Conservation (phyloP, 2,888 invertebrate genomes). For the Amiota minor region DNA sequence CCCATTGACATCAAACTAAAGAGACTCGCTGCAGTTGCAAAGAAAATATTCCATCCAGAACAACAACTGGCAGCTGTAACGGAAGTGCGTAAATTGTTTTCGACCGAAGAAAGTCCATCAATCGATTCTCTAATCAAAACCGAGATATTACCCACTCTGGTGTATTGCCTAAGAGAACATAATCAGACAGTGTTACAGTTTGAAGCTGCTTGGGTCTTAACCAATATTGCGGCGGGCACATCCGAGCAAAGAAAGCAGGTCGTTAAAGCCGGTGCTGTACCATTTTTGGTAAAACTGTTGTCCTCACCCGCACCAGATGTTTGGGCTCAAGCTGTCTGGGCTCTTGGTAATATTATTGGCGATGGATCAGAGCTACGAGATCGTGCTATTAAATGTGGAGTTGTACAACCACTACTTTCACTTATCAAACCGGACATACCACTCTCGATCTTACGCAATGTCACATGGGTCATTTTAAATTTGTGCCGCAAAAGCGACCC, state of each 20-base stretch:
- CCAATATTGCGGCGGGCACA: slow-evolving; percentile 96
- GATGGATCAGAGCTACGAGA: slow-evolving; percentile 96
- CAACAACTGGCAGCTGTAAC: slow-evolving; percentile 93
- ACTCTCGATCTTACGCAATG: slow-evolving; percentile 95
- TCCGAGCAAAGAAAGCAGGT: slow-evolving; percentile 92
- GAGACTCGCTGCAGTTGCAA: slow-evolving; percentile 90
- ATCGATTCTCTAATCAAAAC: slow-evolving; percentile 95
- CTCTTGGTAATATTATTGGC: slow-evolving; percentile 86
- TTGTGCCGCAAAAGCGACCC: slow-evolving; percentile 99
- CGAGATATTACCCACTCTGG: slow-evolving; percentile 95
- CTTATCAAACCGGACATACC: slow-evolving; percentile 98
- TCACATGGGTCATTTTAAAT: slow-evolving; percentile 99
- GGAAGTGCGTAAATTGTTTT: slow-evolving; percentile 94
- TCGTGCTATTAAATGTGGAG: slow-evolving; percentile 94
- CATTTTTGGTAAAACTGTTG: slow-evolving; percentile 91
- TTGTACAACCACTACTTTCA: slow-evolving; percentile 92
- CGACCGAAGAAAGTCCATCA: slow-evolving; percentile 98
- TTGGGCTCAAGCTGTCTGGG: slow-evolving; percentile 99
- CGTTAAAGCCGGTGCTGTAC: slow-evolving; percentile 95
- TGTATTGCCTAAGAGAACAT: slow-evolving; percentile 88
- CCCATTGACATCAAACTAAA: slow-evolving; percentile 82
- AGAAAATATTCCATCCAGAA: slow-evolving; percentile 83
- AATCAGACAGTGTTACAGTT: slow-evolving; percentile 94
- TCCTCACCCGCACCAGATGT: slow-evolving; percentile 96
- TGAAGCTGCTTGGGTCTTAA: slow-evolving; percentile 98